Base-by-base conservation (phyloP, 2,113 vertebrate genomes). In the Erpornis zantholeuca region DNA sequence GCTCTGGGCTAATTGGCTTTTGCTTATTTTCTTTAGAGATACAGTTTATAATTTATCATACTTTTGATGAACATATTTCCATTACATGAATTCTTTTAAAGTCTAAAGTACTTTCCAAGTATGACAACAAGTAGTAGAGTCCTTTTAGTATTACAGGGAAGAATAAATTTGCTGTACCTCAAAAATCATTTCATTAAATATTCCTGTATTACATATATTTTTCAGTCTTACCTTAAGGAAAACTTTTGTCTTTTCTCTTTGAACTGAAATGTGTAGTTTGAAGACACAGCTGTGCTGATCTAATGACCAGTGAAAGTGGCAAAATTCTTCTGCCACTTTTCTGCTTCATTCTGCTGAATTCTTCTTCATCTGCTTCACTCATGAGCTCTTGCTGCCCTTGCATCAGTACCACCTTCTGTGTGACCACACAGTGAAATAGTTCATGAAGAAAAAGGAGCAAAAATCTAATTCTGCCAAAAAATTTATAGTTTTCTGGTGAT, bases 11-110 rank as follows among this genome's bases (percentile, higher is more conserved):
- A 96, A 96, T 96, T 97, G 81, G 72, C 52, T 96, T 90, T 89
- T 92, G 81, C 60, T 96, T 75, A 45, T 86, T 89, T 97, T 96
- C 80, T 94, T 96, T 95, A 92, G 93, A 94, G 59, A 66, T 71
- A 73, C 19, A 71, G 44, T 78, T 97, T 82, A 77, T 79, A 91
- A 92, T 89, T 77, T 85, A 56, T 77, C 45, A 44, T 77, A 35
- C 3, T 86, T 88, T 82, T 42, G 14, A 59, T 82, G 57, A 82
- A 73, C 18, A 40, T 42, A 73, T 91, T 91, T 90, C 54, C 15
- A 9, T 82, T 50, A 64, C 6, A 15, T 68, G 53, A 10, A 56
- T 92, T 66, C 21, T 82, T 86, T 76, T 52, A 56, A 93, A 70
- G 52, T 54, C 53, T 68, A 10, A 87, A 79, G 16, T 87, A n/a